These are phyloP conservation scores for Hirtodrosophila histrioides DNA, from an alignment of 2,888 invertebrate species.

Conservation along the genomic window DNA sequence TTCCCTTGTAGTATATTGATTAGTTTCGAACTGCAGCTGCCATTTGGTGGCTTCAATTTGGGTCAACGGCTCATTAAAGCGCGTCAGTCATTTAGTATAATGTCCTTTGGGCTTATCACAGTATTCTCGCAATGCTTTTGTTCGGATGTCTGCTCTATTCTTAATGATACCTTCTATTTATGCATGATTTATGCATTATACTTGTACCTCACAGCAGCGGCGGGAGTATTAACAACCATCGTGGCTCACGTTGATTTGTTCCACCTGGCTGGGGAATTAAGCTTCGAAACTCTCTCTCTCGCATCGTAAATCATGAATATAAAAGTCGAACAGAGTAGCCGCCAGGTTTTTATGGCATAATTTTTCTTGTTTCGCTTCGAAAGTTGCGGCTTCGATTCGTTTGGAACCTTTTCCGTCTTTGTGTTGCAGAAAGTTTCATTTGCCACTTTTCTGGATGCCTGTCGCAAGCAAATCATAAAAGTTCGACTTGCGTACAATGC, in stretches of 20 bases:
- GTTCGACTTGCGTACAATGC: constrained; percentile 36
- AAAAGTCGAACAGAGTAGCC: constrained; percentile 49
- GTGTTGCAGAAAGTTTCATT: constrained; percentile 13
- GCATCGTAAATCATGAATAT: constrained; percentile 74
- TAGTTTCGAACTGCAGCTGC: no score
- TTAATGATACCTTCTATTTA: constrained; percentile 55
- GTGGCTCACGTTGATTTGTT: constrained; percentile 55
- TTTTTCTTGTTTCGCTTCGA: constrained; percentile 51
- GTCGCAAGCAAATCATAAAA: constrained; percentile 49
- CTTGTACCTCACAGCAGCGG: constrained; percentile 16
- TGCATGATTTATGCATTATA: constrained; percentile 65
- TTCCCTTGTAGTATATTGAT: neutral
- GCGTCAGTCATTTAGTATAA: constrained; percentile 56
- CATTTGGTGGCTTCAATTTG: constrained; percentile 1
- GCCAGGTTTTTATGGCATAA: constrained; percentile 61
- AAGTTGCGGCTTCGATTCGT: constrained; percentile 37
- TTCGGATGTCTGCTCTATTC: constrained; percentile 34
- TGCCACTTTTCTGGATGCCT: constrained; percentile 18
- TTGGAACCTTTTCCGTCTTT: neutral
- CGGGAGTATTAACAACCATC: constrained; percentile 15
- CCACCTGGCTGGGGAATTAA: constrained; percentile 60
- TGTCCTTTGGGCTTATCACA: constrained; percentile 51
- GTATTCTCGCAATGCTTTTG: constrained; percentile 29
- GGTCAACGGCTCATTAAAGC: constrained; percentile 13
- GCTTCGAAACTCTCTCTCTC: constrained; percentile 9